These are phyloP conservation scores for Monopterus albus DNA, from an alignment of 2,113 vertebrate genomes.

Conservation along the genomic window DNA sequence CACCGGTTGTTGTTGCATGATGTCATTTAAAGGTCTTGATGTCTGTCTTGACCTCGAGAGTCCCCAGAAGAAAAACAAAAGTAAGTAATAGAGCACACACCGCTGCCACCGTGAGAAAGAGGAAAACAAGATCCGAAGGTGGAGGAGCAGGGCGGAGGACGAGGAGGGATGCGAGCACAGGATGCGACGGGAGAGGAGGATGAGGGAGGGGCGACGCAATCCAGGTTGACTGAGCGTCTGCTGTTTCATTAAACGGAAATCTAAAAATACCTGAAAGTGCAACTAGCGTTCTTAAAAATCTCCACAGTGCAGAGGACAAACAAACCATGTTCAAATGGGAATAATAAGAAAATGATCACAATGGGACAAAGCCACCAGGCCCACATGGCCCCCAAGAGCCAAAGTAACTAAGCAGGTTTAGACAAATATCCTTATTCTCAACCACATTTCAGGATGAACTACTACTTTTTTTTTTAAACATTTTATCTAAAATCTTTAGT, in stretches of 20 bases:
- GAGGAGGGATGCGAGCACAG: conserved; percentile 50
- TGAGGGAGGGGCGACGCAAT: conserved; percentile 43
- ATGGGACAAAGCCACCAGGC: too few species aligned
- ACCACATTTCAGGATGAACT: too few species aligned
- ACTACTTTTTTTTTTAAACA: too few species aligned
- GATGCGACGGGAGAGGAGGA: conserved; percentile 30
- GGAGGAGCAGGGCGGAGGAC: conserved; percentile 39
- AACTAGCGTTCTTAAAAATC: neutral
- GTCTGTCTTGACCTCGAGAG: conserved; percentile 48
- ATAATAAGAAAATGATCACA: too few species aligned
- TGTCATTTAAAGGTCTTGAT: conserved; percentile 53
- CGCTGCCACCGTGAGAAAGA: too few species aligned
- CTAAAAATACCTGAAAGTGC: neutral
- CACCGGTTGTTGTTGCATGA: conserved; percentile 14
- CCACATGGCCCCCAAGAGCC: too few species aligned
- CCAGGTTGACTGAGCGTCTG: conserved; percentile 11
- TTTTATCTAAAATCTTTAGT: too few species aligned
- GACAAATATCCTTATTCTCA: too few species aligned
- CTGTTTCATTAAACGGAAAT: neutral
- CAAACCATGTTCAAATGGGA: neutral
- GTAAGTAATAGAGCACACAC: neutral
- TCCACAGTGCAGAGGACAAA: neutral
- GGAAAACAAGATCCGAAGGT: too few species aligned
- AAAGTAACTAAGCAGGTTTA: too few species aligned
- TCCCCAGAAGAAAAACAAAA: neutral